Evolutionary conservation across 2,797 vertebrate genomes (phyloP).

Genomic region (Lepilemur ruficaudatus): DNA sequence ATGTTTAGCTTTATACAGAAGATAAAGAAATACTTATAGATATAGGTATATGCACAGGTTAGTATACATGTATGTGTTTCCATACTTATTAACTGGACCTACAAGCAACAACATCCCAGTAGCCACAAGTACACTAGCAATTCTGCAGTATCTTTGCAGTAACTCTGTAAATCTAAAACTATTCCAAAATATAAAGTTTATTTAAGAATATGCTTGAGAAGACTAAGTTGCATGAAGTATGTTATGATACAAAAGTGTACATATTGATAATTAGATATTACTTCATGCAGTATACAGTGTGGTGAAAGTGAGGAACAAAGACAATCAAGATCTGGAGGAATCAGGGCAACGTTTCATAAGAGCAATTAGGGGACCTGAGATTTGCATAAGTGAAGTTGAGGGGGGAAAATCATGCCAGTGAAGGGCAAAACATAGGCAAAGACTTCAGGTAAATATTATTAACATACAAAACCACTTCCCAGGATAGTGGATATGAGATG

Average conservation of each 20-base stretch:
- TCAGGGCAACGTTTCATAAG: not conserved
- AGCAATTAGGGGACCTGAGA: not conserved
- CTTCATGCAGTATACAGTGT: not conserved
- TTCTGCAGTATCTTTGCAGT: not conserved
- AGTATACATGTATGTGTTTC: not conserved
- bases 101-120: not conserved
- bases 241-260: not conserved
- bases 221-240: not conserved
- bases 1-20: not conserved
- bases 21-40: not conserved
- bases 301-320: not conserved
- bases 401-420: not conserved
- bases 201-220: not conserved
- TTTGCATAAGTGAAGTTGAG: not conserved
- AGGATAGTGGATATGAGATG: not conserved
- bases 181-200: not conserved
- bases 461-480: not conserved
- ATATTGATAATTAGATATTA: not conserved
- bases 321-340: not conserved
- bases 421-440: not conserved
- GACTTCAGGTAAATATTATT: not conserved
- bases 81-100: not conserved
- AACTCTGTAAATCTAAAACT: not conserved
- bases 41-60: not conserved
- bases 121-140: not conserved